These are phyloP conservation scores for Dromius quadrimaculatus DNA, from an alignment of 2,888 invertebrate genomes.

Conservation along the genomic window DNA sequence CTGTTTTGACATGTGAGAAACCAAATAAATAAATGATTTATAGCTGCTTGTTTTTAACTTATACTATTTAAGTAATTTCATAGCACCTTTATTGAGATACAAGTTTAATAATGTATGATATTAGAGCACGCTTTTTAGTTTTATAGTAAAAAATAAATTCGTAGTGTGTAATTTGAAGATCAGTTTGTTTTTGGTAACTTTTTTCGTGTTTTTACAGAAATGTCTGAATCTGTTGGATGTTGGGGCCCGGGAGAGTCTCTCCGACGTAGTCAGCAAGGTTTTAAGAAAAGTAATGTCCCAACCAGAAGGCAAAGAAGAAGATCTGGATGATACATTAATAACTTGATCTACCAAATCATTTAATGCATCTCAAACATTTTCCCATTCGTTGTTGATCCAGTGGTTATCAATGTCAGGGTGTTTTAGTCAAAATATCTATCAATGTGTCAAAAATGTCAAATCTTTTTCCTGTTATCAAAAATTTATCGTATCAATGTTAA, in stretches of 20 bases:
- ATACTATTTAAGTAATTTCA: too few relatives aligned
- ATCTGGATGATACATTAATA: conserved; percentile 91
- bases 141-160: too few relatives aligned
- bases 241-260: conserved; percentile 89
- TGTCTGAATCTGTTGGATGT: conserved; percentile 83
- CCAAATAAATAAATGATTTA: too few relatives aligned
- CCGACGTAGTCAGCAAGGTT: conserved; percentile 90
- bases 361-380: neutral
- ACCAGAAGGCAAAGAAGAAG: conserved; percentile 88
- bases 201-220: conserved; percentile 68
- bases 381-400: conserved; percentile 24
- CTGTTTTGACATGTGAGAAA: too few relatives aligned
- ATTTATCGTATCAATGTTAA: conserved; percentile 18
- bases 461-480: neutral
- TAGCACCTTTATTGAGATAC: too few relatives aligned
- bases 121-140: too few relatives aligned
- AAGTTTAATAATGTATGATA: too few relatives aligned
- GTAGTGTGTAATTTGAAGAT: too few relatives aligned
- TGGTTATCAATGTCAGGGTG: conserved; percentile 42
- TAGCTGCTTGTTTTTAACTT: too few relatives aligned
- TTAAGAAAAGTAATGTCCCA: conserved; percentile 82
- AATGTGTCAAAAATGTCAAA: conserved; percentile 38
- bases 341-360: conserved; percentile 71
- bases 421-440: conserved; percentile 22
- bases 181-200: neutral